A percentile compares a stretch with the other conserved stretches of the same genome.
Evolutionary conservation across 2,888 invertebrate species (phyloP).

Genomic region (Cryptocephalus primarius): DNA sequence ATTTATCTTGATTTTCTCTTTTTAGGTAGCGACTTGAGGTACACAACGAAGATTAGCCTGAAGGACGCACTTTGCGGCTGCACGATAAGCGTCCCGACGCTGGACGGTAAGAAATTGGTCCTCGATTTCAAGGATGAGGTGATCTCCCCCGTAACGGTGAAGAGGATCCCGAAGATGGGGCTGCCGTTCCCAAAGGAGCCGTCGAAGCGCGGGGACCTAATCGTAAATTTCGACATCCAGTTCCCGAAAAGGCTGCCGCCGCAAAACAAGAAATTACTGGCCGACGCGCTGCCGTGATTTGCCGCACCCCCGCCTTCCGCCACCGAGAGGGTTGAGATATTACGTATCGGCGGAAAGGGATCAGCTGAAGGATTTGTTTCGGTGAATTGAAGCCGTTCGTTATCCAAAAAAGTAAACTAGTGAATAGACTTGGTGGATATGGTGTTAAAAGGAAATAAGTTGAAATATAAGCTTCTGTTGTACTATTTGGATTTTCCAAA

Average conservation of each 20-base stretch:
- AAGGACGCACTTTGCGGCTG: slow-evolving; percentile 85
- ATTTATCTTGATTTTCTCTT: not conserved
- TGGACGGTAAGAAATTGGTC: slow-evolving; percentile 54
- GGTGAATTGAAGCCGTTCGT: too few species aligned
- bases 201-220: slow-evolving; percentile 72
- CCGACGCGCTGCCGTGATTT: slow-evolving; percentile 15
- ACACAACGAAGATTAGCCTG: slow-evolving; percentile 68
- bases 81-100: slow-evolving; percentile 71
- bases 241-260: slow-evolving; percentile 58
- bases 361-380: too few species aligned
- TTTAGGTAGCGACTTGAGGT: slow-evolving; percentile 63
- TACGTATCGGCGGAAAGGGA: too few species aligned
- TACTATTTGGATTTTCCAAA: too few species aligned
- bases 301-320: too few species aligned
- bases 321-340: too few species aligned
- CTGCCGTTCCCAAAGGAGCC: slow-evolving; percentile 89
- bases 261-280: slow-evolving; percentile 12
- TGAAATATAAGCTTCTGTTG: too few species aligned
- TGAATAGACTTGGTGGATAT: too few species aligned
- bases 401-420: too few species aligned
- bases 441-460: too few species aligned
- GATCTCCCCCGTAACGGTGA: slow-evolving; percentile 74
- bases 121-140: slow-evolving; percentile 65
- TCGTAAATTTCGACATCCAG: slow-evolving; percentile 84
- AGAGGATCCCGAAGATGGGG: slow-evolving; percentile 72